These are phyloP conservation scores for Colostygia pectinataria DNA, from an alignment of 2,888 invertebrate species.

Conservation along the genomic window DNA sequence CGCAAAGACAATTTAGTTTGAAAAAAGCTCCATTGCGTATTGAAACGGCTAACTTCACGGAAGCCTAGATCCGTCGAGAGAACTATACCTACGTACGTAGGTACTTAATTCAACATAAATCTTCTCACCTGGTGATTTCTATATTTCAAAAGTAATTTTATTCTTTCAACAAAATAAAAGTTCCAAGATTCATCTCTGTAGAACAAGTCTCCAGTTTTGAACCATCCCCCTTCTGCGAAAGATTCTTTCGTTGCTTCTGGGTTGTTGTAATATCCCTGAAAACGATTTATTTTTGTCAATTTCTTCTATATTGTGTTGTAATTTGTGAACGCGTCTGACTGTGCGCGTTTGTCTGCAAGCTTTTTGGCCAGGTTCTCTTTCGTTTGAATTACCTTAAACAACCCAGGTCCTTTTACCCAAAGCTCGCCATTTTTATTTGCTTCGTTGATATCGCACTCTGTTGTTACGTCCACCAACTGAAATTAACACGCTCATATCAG, in stretches of 20 bases:
- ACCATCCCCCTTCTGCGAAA: slow-evolving; percentile 66
- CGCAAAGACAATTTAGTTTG: no score
- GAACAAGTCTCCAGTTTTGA: slow-evolving; percentile 79
- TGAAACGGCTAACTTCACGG: no score
- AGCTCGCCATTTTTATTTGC: slow-evolving; percentile 71
- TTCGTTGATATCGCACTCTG: slow-evolving; percentile 57
- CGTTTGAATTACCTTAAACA: slow-evolving; percentile 50
- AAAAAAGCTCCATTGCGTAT: no score
- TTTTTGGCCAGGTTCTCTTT: no score
- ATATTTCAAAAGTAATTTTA: slow-evolving; percentile 80
- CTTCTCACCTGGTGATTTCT: slow-evolving; percentile 77
- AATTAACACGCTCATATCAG: no score
- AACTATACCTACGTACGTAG: no score
- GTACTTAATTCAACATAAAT: no score
- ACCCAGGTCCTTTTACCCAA: slow-evolving; percentile 61
- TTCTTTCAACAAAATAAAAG: slow-evolving; percentile 75
- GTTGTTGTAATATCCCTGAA: slow-evolving; percentile 71
- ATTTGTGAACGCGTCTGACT: no score
- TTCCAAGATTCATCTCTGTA: slow-evolving; percentile 77
- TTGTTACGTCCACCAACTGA: slow-evolving; percentile 66
- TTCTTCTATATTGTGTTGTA: no score
- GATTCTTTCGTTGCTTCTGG: slow-evolving; percentile 63
- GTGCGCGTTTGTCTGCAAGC: no score
- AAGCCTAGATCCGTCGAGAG: no score
- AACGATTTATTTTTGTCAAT: neutral